Base-by-base conservation (phyloP, 2,888 invertebrate species). In the Chrysolina oricalcia region DNA sequence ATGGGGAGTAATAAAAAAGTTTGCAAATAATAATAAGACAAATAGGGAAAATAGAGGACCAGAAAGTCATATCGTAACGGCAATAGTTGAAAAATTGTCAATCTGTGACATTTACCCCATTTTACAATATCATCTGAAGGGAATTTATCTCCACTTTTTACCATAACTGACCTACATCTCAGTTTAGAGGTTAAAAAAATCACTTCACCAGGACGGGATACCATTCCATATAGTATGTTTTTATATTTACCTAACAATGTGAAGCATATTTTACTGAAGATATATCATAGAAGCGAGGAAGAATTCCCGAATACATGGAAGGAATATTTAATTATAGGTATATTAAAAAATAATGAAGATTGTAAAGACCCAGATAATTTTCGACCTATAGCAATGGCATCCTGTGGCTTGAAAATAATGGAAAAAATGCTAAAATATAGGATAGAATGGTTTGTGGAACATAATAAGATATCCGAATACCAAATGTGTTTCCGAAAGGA, bases 401-500 rank as follows among this genome's bases (percentile, higher is more conserved):
- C 56, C 1, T 72, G 72, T 48, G 66, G 23, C 11, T 9, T 15
- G 2, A 48, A 66, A 48, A 11, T 43, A 46, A 15, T 66, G 19
- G 65, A 66, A 66, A 66, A 11, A 0, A 48, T 66, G 0, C 9
- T 8, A 2, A 66, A 66, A 19, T 21, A 19, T 43, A 10, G 65
- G 1, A 3, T 66, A 0, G 46, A 66, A 27, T 66, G 46, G 46
- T n/a, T n/a, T n/a, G n/a, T n/a, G n/a, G n/a, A n/a, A n/a, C n/a
- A n/a, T n/a, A n/a, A n/a, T n/a, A n/a, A 19, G 1, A 21, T 66
- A 17, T 19, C 15, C n/a, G 0, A 0, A 27, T 21, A 41, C 35
- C 56, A 48, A 59, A 50, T 6, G 11, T 23, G 50, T 3, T 27
- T 27, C 35, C 2, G 46, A 46, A 19, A 46, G 21, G 23, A 46